Conservation (phyloP, 23 tunicate species). For the Styela clava region DNA sequence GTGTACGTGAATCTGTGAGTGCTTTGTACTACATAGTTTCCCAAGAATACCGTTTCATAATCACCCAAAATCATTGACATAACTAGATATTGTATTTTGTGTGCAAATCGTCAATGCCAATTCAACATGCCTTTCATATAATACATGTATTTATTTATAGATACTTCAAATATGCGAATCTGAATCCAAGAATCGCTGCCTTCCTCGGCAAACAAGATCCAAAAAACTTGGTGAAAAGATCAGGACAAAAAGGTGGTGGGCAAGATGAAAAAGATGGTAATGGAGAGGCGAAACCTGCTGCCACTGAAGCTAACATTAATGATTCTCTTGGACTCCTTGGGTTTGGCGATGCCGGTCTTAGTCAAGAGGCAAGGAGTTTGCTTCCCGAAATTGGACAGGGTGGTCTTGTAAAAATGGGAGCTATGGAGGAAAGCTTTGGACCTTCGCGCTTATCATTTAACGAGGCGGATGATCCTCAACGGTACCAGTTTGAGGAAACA, state of each 20-base stretch:
- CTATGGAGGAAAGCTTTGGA: constrained; percentile 48
- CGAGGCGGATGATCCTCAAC: constrained; percentile 80
- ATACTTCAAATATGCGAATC: constrained; percentile 92
- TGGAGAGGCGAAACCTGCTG: constrained; percentile 4
- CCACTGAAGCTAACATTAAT: constrained; percentile 28
- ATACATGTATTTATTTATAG: constrained; percentile 38
- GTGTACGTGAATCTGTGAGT: too few relatives aligned
- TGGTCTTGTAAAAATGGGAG: constrained; percentile 22
- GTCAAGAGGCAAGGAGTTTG: constrained; percentile 57
- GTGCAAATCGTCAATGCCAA: too few relatives aligned
- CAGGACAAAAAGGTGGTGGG: constrained; percentile 44
- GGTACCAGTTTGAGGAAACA: constrained; percentile 86
- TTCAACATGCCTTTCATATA: too few relatives aligned
- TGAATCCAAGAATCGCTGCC: constrained; percentile 86
- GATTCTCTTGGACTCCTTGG: constrained; percentile 53
- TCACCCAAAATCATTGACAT: too few relatives aligned
- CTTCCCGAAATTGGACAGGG: constrained; percentile 73
- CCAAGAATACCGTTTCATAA: too few relatives aligned
- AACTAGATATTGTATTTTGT: too few relatives aligned
- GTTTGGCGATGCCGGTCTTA: constrained; percentile 49
- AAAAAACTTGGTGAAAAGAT: constrained; percentile 59
- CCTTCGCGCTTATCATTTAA: constrained; percentile 43
- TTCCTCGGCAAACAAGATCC: constrained; percentile 92
- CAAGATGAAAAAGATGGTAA: constrained; percentile 68
- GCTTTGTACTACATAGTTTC: too few relatives aligned